Evolutionary conservation across 2,113 vertebrate genomes (phyloP), one percentile per base, ranked within the genome.

Genomic region (Orientallactaga bullata): DNA sequence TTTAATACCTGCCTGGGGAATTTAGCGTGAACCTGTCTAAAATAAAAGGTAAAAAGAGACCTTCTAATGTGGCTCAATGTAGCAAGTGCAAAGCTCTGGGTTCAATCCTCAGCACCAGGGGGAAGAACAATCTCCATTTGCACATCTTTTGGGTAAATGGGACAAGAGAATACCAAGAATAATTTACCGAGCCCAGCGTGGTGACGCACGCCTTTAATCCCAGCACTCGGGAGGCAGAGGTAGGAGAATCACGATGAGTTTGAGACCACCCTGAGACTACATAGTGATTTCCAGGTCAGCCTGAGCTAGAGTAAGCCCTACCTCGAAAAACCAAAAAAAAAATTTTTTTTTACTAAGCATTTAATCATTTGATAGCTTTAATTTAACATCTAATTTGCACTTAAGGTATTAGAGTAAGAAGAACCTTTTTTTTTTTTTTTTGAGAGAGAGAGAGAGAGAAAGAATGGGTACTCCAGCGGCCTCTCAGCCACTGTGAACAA

Each of bases 311-410:
- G n/a, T n/a, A n/a, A n/a, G n/a, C n/a, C n/a, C n/a, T n/a, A n/a
- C n/a, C n/a, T n/a, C n/a, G n/a, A n/a, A n/a, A n/a, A n/a, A n/a
- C n/a, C n/a, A n/a, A n/a, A n/a, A n/a, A n/a, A n/a, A n/a, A n/a
- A n/a, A n/a, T n/a, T n/a, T n/a, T n/a, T 83, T 92, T 95, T 55
- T 58, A 83, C 81, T 91, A 76, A 89, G 28, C 24, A 83, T 37
- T 72, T 94, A 42, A 69, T 78, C 7, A 61, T 86, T 93, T 73
- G 71, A 73, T 85, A 51, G 17, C 90, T 95, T 89, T 47, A 60
- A 81, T 90, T 93, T 90, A n/a, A n/a, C 11, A 51, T 61, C 28
- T 20, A 0, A 55, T 90, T 94, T 92, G 71, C 69, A 88, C 37
- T 65, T 58, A 65, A 84, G 77, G 3, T 93, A 58, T 80, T 91